Evolutionary conservation across 2,113 vertebrate species (phyloP).

Genomic region (Bubo scandiacus): DNA sequence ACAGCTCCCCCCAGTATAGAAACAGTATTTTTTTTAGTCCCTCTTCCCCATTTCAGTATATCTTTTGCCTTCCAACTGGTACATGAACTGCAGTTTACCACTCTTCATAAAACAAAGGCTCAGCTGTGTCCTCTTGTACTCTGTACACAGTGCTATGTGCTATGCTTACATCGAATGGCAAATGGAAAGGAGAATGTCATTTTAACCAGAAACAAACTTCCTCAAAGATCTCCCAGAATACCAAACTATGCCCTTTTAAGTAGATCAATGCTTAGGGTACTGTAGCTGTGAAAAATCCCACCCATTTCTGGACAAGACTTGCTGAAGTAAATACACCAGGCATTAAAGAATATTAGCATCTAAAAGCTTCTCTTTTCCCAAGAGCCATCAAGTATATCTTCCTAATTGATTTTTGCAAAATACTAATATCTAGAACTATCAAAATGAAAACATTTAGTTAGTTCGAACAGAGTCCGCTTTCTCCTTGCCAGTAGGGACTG

Average conservation of each 20-base stretch:
- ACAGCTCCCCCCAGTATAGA: background rate
- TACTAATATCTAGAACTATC: background rate
- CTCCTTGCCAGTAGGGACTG: rapidly evolving
- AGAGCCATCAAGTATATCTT: conserved; percentile 1
- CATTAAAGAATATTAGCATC: conserved; percentile 33
- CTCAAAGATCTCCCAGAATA: conserved; percentile 39
- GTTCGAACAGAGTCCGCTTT: background rate
- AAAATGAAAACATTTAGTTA: background rate
- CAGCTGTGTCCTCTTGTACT: background rate
- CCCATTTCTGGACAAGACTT: conserved; percentile 33
- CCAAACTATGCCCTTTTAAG: conserved; percentile 43
- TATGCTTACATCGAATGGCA: background rate
- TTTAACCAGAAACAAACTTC: conserved; percentile 42
- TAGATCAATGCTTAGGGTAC: conserved; percentile 47
- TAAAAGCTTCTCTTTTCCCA: background rate
- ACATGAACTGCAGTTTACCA: background rate
- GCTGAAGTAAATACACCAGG: conserved; percentile 19
- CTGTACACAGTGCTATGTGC: background rate
- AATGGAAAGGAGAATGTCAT: conserved; percentile 20
- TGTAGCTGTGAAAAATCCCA: conserved; percentile 51
- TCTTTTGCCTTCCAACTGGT: background rate
- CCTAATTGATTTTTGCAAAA: background rate
- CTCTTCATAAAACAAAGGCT: background rate
- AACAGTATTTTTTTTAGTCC: background rate
- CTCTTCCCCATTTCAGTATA: background rate